These are phyloP conservation scores for Micronisus gabar DNA, from an alignment of 2,113 vertebrate genomes.

Conservation along the genomic window DNA sequence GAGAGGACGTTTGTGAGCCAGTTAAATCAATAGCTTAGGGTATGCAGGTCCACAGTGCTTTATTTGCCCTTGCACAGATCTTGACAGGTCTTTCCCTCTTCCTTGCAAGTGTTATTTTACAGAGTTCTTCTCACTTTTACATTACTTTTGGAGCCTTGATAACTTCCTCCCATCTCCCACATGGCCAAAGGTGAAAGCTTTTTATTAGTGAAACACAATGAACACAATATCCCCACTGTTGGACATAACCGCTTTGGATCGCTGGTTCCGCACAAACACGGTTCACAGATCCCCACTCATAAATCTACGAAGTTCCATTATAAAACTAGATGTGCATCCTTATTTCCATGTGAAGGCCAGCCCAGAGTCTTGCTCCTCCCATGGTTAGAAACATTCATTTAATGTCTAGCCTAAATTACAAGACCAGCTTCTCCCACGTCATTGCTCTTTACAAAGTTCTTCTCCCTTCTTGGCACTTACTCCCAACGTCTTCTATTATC, in stretches of 20 bases:
- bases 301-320: background rate
- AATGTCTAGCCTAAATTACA: background rate
- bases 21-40: background rate
- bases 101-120: background rate
- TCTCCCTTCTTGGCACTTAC: background rate
- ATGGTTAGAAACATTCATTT: background rate
- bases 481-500: accelerated
- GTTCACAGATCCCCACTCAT: background rate
- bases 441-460: background rate
- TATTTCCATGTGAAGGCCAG: background rate
- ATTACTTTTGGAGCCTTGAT: background rate
- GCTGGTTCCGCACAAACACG: background rate
- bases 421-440: background rate
- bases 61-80: background rate
- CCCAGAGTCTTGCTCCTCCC: background rate
- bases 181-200: background rate
- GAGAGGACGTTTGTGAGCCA: background rate
- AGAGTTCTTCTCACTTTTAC: background rate
- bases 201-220: background rate
- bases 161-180: background rate
- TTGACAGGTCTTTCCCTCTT: background rate
- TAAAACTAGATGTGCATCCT: background rate
- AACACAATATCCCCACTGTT: background rate
- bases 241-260: background rate
- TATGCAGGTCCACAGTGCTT: background rate